Percentiles rank a stretch among this genome's conserved stretches.
Evolutionary conservation across 2,113 vertebrate genomes (phyloP).

Genomic region (Leucopsar rothschildi): DNA sequence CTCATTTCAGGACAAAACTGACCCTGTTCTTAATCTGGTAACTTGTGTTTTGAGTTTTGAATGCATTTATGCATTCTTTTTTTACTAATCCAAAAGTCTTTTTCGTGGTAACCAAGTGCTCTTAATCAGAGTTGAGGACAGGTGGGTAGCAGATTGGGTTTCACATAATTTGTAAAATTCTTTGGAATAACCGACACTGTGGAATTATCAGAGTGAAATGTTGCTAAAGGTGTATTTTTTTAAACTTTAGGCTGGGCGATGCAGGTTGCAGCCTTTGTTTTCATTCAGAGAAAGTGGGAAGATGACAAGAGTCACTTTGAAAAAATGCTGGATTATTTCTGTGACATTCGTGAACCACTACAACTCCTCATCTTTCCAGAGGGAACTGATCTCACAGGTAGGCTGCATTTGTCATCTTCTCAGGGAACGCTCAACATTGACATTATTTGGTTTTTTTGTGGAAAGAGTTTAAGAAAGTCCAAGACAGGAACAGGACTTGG

Average conservation of each 20-base stretch:
- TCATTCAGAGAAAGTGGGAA: constrained; percentile 93
- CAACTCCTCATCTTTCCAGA: constrained; percentile 97
- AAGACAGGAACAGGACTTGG: not conserved
- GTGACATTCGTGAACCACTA: constrained; percentile 89
- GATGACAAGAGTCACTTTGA: constrained; percentile 87
- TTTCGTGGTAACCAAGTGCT: not conserved
- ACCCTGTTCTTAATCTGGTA: not conserved
- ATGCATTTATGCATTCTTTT: not conserved
- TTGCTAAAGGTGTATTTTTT: constrained; percentile 32
- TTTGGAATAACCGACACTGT: not conserved
- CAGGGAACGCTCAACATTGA: rapidly evolving
- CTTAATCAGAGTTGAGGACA: not conserved
- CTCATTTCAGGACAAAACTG: not conserved
- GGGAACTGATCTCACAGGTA: constrained; percentile 97
- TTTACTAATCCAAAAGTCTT: not conserved
- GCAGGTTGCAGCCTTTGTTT: constrained; percentile 95
- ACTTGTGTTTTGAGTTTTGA: not conserved
- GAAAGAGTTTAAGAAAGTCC: not conserved
- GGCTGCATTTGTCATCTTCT: not conserved
- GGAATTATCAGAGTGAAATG: not conserved
- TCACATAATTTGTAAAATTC: not conserved
- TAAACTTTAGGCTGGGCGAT: constrained; percentile 91
- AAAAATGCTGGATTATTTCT: constrained; percentile 95
- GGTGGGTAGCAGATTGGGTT: not conserved
- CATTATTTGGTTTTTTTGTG: not conserved